Evolutionary conservation across 2,888 invertebrate genomes (phyloP).

Genomic region (Eupithecia centaureata): DNA sequence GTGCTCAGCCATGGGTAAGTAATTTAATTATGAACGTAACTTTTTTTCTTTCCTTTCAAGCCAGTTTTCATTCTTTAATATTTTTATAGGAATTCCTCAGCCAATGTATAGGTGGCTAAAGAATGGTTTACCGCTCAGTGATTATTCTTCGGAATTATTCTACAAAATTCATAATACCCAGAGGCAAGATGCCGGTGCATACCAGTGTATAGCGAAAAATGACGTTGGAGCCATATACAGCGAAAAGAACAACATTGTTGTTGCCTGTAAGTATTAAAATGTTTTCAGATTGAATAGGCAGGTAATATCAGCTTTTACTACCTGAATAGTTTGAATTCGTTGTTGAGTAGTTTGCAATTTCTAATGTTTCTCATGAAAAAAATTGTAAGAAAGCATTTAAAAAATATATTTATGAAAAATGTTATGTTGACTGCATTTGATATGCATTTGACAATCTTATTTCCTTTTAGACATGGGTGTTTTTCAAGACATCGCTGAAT

Average conservation of each 20-base stretch:
- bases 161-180: conserved; percentile 92
- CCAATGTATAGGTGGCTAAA: conserved; percentile 97
- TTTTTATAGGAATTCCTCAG: conserved; percentile 91
- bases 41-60: conserved; percentile 10
- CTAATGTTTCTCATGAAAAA: background rate
- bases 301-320: background rate
- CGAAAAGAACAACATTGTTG: conserved; percentile 93
- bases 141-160: conserved; percentile 92
- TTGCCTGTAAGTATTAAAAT: conserved; percentile 91
- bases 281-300: conserved; percentile 12
- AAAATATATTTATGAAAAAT: too few species aligned
- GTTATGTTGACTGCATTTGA: too few species aligned
- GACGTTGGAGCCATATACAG: conserved; percentile 96
- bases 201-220: conserved; percentile 96
- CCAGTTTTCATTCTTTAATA: conserved; percentile 15
- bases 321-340: too few species aligned
- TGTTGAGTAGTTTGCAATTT: background rate
- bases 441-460: background rate
- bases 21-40: conserved; percentile 41
- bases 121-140: conserved; percentile 90
- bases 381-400: too few species aligned
- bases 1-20: conserved; percentile 94
- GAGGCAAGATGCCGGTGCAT: conserved; percentile 93
- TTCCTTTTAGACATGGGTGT: conserved; percentile 90
- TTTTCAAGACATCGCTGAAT: conserved; percentile 89